A percentile compares a stretch with the other conserved stretches of the same genome.
phyloP scores from a whole-genome alignment of 2,888 invertebrate species.

The Hypercompe scribonia region DNA sequence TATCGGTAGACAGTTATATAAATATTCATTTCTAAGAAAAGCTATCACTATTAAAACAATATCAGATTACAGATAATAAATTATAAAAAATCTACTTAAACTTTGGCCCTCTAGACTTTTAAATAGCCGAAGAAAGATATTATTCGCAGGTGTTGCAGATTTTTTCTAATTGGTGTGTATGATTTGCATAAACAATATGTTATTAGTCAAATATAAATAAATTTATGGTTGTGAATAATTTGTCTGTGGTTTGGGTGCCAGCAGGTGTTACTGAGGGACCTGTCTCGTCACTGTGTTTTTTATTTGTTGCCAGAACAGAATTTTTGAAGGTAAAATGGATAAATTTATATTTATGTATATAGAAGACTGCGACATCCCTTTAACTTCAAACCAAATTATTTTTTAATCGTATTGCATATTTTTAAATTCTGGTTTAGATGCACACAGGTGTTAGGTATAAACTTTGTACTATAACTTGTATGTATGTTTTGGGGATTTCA shows the following conservation, averaged over 20 bases:
- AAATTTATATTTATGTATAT: background rate
- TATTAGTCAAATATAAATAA: constrained; percentile 8
- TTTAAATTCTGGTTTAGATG: background rate
- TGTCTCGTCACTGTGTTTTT: background rate
- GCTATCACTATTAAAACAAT: constrained; percentile 6
- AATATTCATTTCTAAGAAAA: constrained; percentile 11
- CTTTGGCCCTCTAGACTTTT: background rate
- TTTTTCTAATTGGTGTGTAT: constrained; percentile 10
- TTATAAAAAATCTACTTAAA: background rate
- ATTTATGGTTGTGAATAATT: background rate
- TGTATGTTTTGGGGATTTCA: background rate
- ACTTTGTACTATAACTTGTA: too few species aligned
- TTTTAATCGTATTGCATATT: background rate
- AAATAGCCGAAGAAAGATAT: constrained; percentile 11
- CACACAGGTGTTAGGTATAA: background rate
- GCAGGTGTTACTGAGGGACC: constrained; percentile 4
- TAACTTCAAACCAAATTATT: background rate
- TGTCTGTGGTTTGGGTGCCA: background rate
- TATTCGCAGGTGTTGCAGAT: constrained; percentile 40
- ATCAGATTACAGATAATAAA: constrained; percentile 15
- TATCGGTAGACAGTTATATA: background rate
- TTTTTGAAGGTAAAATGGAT: background rate
- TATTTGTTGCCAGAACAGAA: background rate
- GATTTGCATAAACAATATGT: constrained; percentile 17
- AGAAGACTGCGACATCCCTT: background rate